Conservation (phyloP, 2,797 vertebrate species). For the Diglossa cyanea region DNA sequence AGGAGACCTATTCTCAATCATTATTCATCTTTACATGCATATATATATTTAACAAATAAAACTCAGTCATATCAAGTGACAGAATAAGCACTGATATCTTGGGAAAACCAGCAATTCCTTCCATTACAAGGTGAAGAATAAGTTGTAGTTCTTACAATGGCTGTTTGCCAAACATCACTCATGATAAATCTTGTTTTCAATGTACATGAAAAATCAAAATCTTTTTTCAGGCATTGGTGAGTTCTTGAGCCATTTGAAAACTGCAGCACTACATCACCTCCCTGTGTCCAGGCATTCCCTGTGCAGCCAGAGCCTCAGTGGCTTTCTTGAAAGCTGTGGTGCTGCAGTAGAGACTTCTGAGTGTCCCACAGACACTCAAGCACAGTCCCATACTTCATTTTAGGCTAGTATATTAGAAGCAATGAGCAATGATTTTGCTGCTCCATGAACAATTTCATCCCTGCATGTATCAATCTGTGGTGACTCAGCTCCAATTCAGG, state of each 20-base stretch:
- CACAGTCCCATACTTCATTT: neutral
- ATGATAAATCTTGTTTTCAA: neutral
- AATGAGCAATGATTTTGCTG: neutral
- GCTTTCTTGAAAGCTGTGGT: neutral
- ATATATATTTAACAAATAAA: neutral
- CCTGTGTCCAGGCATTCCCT: neutral
- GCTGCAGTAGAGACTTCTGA: neutral
- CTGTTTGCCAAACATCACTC: neutral
- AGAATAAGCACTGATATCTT: neutral
- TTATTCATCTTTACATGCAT: neutral
- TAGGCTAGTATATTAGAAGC: neutral
- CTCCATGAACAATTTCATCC: neutral
- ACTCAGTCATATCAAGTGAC: neutral
- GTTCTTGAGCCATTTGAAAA: neutral
- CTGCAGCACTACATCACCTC: accelerated
- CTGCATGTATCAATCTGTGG: neutral
- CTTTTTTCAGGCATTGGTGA: neutral
- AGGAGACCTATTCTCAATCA: neutral
- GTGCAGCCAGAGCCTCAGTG: neutral
- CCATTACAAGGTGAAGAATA: neutral
- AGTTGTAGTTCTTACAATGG: neutral
- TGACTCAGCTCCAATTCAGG: neutral
- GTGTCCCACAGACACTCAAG: neutral
- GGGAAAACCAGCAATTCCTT: neutral
- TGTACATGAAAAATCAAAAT: neutral